Conservation (phyloP, 2,113 vertebrate genomes). For the Podiceps cristatus region DNA sequence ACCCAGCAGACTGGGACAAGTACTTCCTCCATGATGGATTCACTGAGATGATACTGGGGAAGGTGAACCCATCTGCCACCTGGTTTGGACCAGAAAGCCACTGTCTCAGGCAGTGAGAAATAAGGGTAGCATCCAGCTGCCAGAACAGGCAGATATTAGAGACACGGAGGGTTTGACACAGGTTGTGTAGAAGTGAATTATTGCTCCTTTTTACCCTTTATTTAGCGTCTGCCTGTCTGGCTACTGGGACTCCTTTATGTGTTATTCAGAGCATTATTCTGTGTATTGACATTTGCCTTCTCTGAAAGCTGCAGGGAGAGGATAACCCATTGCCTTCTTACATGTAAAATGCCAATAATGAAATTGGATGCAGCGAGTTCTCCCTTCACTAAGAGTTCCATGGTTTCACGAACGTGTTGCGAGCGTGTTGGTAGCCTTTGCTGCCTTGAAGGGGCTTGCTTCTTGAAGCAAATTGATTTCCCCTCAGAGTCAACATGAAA, state of each 20-base stretch:
- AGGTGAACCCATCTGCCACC: neutral
- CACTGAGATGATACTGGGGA: neutral
- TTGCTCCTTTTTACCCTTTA: neutral
- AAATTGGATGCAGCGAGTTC: neutral
- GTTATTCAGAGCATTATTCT: neutral
- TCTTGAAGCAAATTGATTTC: conserved; percentile 29
- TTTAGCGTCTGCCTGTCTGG: neutral
- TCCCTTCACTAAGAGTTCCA: neutral
- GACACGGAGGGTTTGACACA: neutral
- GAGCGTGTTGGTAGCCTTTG: neutral
- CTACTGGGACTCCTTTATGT: neutral
- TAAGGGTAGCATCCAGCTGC: neutral
- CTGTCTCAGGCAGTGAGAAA: neutral
- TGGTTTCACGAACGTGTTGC: neutral
- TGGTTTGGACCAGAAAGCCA: neutral
- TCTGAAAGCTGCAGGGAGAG: conserved; percentile 23
- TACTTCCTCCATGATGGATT: neutral
- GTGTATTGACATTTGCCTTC: neutral
- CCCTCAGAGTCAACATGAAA: neutral
- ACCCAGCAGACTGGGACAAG: neutral
- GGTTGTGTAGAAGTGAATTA: neutral
- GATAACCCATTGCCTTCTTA: neutral
- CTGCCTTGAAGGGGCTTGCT: neutral
- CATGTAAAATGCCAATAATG: neutral
- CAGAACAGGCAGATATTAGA: neutral